A percentile compares a stretch with the other conserved stretches of the same genome.
Conservation (phyloP, 2,113 vertebrate genomes). For the Lampris megalopsis region DNA sequence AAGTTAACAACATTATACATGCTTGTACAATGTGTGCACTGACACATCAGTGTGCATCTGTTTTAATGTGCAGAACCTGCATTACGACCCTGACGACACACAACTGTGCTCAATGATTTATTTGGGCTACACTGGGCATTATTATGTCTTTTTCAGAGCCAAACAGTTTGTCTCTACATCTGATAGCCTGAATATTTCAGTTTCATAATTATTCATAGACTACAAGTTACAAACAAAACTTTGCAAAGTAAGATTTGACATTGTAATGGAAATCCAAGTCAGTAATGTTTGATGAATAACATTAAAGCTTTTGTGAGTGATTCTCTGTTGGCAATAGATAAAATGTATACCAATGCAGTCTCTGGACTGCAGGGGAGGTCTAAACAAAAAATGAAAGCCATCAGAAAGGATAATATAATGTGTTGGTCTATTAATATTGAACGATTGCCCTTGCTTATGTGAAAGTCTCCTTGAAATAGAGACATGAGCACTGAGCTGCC, state of each 20-base stretch:
- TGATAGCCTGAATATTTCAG: conserved; percentile 26
- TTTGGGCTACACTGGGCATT: conserved; percentile 12
- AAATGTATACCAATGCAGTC: conserved; percentile 2
- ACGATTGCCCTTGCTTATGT: not conserved
- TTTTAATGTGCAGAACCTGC: not conserved
- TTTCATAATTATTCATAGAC: conserved; percentile 45
- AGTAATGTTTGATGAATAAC: conserved; percentile 20
- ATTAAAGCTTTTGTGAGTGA: conserved; percentile 17
- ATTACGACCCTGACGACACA: not conserved
- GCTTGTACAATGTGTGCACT: no score
- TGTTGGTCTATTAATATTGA: not conserved
- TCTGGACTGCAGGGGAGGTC: conserved; percentile 33
- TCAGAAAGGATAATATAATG: conserved; percentile 26
- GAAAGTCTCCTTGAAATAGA: conserved; percentile 23
- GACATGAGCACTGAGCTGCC: conserved; percentile 10
- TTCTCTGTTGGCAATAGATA: conserved; percentile 7
- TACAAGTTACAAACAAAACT: conserved; percentile 25
- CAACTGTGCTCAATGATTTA: conserved; percentile 22
- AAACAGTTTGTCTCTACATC: conserved; percentile 23
- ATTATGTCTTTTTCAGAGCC: conserved; percentile 13
- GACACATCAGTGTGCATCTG: not conserved
- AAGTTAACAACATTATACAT: no score
- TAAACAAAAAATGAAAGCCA: conserved; percentile 20
- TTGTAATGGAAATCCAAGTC: conserved; percentile 42
- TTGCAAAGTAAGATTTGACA: conserved; percentile 40